Conservation (phyloP, 2,888 invertebrate genomes). For the Drosophila robusta region DNA sequence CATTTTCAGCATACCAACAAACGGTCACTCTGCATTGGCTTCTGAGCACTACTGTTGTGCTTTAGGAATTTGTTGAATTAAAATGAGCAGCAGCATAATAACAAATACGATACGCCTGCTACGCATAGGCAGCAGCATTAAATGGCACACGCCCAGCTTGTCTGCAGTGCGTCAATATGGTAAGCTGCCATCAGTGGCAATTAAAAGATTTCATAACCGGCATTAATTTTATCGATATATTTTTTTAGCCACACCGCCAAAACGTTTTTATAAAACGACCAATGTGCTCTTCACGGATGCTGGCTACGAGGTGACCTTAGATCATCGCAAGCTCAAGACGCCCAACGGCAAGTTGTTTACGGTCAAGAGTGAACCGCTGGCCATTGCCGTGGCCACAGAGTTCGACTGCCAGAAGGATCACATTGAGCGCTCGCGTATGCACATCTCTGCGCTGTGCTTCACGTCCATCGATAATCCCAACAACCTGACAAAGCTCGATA, state of each 20-base stretch:
- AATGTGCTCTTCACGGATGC: slow-evolving; percentile 89
- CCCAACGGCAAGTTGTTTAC: slow-evolving; percentile 91
- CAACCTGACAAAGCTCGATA: slow-evolving; percentile 90
- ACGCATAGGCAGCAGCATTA: slow-evolving; percentile 27
- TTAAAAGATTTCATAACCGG: slow-evolving; percentile 58
- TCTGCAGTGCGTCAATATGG: slow-evolving; percentile 58
- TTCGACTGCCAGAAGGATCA: slow-evolving; percentile 94
- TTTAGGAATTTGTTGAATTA: slow-evolving; percentile 13
- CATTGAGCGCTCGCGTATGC: slow-evolving; percentile 93
- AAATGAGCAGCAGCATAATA: slow-evolving; percentile 55
- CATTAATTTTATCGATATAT: slow-evolving; percentile 7
- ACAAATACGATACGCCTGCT: slow-evolving; percentile 40
- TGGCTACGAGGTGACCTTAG: slow-evolving; percentile 94
- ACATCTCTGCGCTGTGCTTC: slow-evolving; percentile 95
- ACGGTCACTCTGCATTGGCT: slow-evolving; percentile 14
- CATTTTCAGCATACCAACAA: background rate
- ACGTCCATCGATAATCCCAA: slow-evolving; percentile 97
- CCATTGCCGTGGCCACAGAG: slow-evolving; percentile 96
- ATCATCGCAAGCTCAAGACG: slow-evolving; percentile 95
- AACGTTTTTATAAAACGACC: slow-evolving; percentile 91
- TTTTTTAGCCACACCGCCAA: slow-evolving; percentile 86
- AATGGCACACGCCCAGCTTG: slow-evolving; percentile 15
- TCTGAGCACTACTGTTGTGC: slow-evolving; percentile 7
- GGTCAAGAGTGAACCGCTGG: slow-evolving; percentile 94
- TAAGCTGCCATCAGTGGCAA: slow-evolving; percentile 16